Evolutionary conservation across 2,113 vertebrate species (phyloP), one percentile per base, ranked within the genome.

Genomic region (Camelus dromedarius): DNA sequence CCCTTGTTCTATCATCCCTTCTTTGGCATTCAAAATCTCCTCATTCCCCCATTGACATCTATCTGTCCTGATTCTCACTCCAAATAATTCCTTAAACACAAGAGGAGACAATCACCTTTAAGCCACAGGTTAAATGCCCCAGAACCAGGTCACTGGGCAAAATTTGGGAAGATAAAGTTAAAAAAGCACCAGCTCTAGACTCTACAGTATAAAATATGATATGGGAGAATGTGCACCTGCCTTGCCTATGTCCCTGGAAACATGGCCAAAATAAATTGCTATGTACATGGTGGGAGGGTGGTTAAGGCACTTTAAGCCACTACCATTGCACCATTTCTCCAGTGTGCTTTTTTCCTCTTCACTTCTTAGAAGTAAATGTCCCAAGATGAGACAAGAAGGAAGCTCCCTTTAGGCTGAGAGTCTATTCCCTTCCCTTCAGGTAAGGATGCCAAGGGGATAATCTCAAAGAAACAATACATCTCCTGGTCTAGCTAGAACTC

Each of bases 341-440:
- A 62, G 13, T 9, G 11, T 56, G 9, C 35, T 67, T 95, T 72
- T 48, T 77, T 96, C 66, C n/a, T 81, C 20, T 85, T 92, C 20
- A 60, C 26, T 86, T 91, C 58, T 75, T 93, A 80, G 83, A 93
- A 70, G 24, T 73, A 89, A 89, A 24, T 30, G 52, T 62, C 20
- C 19, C 18, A 38, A 12, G 24, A 14, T 28, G 32, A 90, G 52
- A 83, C 6, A 80, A 62, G 28, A 89, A 77, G 38, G 16, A 92
- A 89, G 22, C 42, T 66, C 15, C 46, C 72, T 82, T 38, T 67
- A 69, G 12, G 6, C 32, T 35, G 15, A 66, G 7, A 35, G 3
- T 60, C 82, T 56, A 30, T 26, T 8, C 50, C 32, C 38, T 83
- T 58, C 35, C 52, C 42, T 83, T 84, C 14, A 83, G 20, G 35